These are phyloP conservation scores for Camponotus vicinus DNA, from an alignment of 1,140 invertebrate genomes.

Conservation along the genomic window DNA sequence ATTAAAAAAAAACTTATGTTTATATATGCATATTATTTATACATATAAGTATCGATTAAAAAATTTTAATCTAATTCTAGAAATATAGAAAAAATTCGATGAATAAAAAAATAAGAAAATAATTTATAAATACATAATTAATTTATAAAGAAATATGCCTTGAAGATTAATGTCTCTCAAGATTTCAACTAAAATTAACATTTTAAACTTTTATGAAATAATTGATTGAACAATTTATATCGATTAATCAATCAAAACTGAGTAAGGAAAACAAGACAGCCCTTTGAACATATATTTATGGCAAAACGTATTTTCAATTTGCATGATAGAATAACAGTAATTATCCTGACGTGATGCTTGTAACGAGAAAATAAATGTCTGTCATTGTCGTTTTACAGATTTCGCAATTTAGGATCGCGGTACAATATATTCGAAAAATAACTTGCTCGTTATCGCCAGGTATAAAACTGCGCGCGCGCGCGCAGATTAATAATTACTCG, in stretches of 20 bases:
- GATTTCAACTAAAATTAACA: neutral
- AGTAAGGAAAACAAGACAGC: neutral
- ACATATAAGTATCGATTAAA: neutral
- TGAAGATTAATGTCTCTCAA: too few relatives aligned
- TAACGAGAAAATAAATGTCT: slow-evolving; percentile 46
- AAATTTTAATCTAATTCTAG: neutral
- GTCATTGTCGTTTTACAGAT: slow-evolving; percentile 33
- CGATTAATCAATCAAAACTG: neutral
- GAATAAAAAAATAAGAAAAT: neutral
- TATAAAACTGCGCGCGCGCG: slow-evolving; percentile 45
- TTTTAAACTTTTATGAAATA: neutral
- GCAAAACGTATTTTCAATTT: slow-evolving; percentile 38
- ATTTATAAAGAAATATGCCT: neutral
- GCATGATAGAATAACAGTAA: neutral
- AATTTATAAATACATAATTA: neutral
- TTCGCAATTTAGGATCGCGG: slow-evolving; percentile 33
- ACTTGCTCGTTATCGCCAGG: slow-evolving; percentile 23
- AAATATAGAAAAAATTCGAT: neutral
- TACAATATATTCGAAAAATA: slow-evolving; percentile 42
- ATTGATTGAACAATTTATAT: neutral
- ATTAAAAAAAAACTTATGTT: neutral
- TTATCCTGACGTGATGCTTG: neutral
- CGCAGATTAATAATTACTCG: slow-evolving; percentile 46
- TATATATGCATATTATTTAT: too few relatives aligned
- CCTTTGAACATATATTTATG: neutral